Conservation (phyloP, 92 coral and sea anemone species). For the Parazoanthus atlanticus region DNA sequence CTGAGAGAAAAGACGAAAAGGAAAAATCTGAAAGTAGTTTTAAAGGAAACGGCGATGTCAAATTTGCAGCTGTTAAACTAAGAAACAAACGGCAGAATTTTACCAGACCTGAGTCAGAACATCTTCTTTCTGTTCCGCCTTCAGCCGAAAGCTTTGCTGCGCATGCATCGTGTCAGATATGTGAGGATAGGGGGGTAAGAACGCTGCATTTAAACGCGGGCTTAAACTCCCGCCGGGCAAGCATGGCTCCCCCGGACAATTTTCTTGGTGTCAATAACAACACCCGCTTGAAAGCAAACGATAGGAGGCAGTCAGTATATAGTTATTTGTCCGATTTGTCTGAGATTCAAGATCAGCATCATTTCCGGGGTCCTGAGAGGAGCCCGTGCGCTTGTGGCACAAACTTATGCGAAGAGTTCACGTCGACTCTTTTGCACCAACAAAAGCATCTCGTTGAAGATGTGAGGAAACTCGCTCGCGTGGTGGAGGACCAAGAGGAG, state of each 20-base stretch:
- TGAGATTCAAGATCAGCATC: not conserved
- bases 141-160: conserved; percentile 12
- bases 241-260: not conserved
- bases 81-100: not conserved
- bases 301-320: conserved; percentile 15
- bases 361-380: not conserved
- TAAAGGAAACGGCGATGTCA: conserved; percentile 17
- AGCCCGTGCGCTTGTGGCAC: not conserved
- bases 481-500: conserved; percentile 82
- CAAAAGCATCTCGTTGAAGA: conserved; percentile 87
- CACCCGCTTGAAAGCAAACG: not conserved
- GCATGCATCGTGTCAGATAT: not conserved
- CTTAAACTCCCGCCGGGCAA: conserved; percentile 6
- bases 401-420: conserved; percentile 2
- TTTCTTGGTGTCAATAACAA: not conserved
- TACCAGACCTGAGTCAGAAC: conserved; percentile 27
- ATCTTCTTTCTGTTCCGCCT: conserved; percentile 10
- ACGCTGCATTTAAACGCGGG: conserved; percentile 33
- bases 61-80: not conserved
- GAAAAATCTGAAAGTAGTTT: conserved; percentile 10
- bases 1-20: conserved; percentile 33
- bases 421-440: conserved; percentile 46
- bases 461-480: conserved; percentile 72
- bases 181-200: conserved; percentile 13
- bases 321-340: conserved; percentile 25